Evolutionary conservation across 2,888 invertebrate species (phyloP), one percentile per base, ranked within the genome.

Genomic region (Cremastobaeus sp.): DNA sequence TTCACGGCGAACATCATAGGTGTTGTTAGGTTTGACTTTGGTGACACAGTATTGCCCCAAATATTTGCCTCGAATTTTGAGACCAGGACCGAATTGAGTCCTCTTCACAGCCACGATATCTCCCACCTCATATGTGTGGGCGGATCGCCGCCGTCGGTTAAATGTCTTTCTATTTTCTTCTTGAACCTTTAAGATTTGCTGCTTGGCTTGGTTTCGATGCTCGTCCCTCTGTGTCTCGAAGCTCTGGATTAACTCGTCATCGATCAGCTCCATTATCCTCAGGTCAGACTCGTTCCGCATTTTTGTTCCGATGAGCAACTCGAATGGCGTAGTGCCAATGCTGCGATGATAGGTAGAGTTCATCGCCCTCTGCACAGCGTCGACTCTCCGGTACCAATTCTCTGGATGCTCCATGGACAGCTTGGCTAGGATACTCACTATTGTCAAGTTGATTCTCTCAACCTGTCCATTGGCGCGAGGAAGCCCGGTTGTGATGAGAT

Each of bases 51-150:
- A 11, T 32, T 32, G 4, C 0, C 52, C 86, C n/a, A 66, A 15
- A 45, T 35, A 71, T 17, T 72, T 68, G 9, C 20, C 8, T 34
- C 20, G 62, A 0, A 70, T 39, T 66, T 88, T 88, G 2, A 83
- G 45, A 11, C 41, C 48, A 18, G 66, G 55, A 1, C 65, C 65
- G 12, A 55, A 55, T 11, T 65, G 62, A 0, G 50, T 50, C 18
- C 84, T 65, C 64, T 85, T 82, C n/a, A 85, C 84, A 2, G 83
- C 83, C 1, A 85, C 83, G 21, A 81, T 14, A 28, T 81, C 77
- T 25, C 68, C 77, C 9, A 66, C 41, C n/a, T 73, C 12, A 65
- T 80, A 81, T 47, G 62, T 45, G 1, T 17, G 39, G 3, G 65
- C 69, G 1, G 34, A 20, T 15, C 57, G 41, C 11, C 45, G 11